These are phyloP conservation scores for Matsumurasca onukii DNA, from an alignment of 1,140 invertebrate genomes.

Conservation along the genomic window DNA sequence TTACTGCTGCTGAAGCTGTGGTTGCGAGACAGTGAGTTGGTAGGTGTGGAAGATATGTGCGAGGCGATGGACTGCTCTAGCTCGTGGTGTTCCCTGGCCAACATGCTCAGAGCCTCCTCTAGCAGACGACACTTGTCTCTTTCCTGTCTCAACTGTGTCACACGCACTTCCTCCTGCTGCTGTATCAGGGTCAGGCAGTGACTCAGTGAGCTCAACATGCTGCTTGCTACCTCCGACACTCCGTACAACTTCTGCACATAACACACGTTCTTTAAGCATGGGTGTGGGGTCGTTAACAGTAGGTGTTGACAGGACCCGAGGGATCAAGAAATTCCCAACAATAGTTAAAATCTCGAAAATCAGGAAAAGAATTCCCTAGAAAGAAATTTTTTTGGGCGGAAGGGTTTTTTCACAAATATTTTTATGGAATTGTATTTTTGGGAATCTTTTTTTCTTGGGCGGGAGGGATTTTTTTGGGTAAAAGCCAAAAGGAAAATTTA, in stretches of 20 bases:
- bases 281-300: too few species aligned
- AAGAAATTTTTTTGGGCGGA: too few species aligned
- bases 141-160: constrained; percentile 47
- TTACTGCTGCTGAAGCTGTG: constrained; percentile 32
- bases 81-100: constrained; percentile 68
- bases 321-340: too few species aligned
- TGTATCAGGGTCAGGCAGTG: constrained; percentile 54
- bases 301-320: too few species aligned
- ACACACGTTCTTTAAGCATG: too few species aligned
- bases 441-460: too few species aligned
- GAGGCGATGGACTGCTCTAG: constrained; percentile 61
- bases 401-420: too few species aligned
- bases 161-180: constrained; percentile 54
- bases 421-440: too few species aligned
- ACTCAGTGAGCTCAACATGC: constrained; percentile 48
- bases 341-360: too few species aligned
- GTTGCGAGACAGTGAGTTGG: constrained; percentile 34
- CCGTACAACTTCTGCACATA: constrained; percentile 42
- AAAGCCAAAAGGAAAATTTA: too few species aligned
- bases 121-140: constrained; percentile 63
- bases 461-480: too few species aligned
- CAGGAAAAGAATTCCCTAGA: too few species aligned
- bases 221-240: constrained; percentile 43
- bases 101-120: constrained; percentile 64
- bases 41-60: constrained; percentile 42